These are phyloP conservation scores for Hypsibius dujardini DNA, from an alignment of 1,140 invertebrate species.

Conservation along the genomic window DNA sequence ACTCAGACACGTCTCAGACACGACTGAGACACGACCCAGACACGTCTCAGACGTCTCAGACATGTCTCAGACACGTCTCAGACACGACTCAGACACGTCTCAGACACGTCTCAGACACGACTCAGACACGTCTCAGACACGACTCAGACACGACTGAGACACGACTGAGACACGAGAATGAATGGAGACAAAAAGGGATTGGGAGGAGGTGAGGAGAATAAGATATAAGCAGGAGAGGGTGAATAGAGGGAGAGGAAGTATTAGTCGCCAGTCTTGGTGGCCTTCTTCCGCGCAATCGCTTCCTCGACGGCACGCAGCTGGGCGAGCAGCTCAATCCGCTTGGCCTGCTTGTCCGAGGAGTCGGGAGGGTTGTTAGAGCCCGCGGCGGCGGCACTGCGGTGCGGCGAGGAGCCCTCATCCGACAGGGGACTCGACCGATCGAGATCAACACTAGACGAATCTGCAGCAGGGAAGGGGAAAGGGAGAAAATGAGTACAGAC, in stretches of 20 bases:
- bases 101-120: too few species aligned
- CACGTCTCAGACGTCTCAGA: too few species aligned
- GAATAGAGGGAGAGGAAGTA: not conserved
- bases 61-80: too few species aligned
- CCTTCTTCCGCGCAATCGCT: conserved; percentile 84
- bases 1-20: too few species aligned
- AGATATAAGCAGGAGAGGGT: too few species aligned
- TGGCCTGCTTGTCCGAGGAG: conserved; percentile 41
- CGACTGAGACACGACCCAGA: too few species aligned
- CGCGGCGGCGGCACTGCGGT: conserved; percentile 29
- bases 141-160: too few species aligned
- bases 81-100: too few species aligned
- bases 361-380: conserved; percentile 24
- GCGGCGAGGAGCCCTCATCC: conserved; percentile 31
- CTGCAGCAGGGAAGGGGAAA: conserved; percentile 24
- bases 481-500: not conserved
- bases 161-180: too few species aligned
- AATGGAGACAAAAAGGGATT: too few species aligned
- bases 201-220: too few species aligned
- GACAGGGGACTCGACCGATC: conserved; percentile 27
- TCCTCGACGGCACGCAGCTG: conserved; percentile 95
- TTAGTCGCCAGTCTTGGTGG: conserved; percentile 39
- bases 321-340: conserved; percentile 74
- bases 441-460: conserved; percentile 21
- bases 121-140: too few species aligned